These are phyloP conservation scores for Alcedo quadribrachys DNA, from an alignment of 2,797 vertebrate species.

Conservation along the genomic window DNA sequence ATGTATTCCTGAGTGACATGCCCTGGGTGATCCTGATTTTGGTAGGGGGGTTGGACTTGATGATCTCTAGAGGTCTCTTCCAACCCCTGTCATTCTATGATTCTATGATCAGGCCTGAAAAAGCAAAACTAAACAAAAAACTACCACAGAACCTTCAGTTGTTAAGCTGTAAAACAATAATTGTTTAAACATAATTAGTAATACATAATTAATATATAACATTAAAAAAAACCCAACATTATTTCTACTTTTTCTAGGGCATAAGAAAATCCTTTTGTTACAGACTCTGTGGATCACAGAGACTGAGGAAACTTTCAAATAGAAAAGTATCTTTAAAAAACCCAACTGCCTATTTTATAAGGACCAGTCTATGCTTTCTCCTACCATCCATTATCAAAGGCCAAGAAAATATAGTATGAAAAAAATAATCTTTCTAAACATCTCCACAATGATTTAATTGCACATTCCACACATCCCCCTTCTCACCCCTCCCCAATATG, in stretches of 20 bases:
- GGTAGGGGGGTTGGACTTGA: too few species aligned
- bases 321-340: not conserved
- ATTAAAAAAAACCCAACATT: not conserved
- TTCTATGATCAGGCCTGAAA: too few species aligned
- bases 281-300: not conserved
- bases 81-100: too few species aligned
- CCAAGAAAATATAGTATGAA: not conserved
- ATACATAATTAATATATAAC: not conserved
- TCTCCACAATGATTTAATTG: not conserved
- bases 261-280: not conserved
- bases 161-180: not conserved
- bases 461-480: too few species aligned
- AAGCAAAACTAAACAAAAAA: too few species aligned
- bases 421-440: not conserved
- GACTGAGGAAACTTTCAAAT: not conserved
- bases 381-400: not conserved
- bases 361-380: not conserved
- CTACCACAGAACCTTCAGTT: rapidly evolving
- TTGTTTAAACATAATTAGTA: not conserved
- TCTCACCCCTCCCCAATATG: too few species aligned
- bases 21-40: too few species aligned
- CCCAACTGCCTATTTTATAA: not conserved
- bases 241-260: not conserved
- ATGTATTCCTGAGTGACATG: too few species aligned
- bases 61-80: too few species aligned